phyloP scores from a whole-genome alignment of 2,797 vertebrate genomes.

The Acrossocheilus fasciatus region DNA sequence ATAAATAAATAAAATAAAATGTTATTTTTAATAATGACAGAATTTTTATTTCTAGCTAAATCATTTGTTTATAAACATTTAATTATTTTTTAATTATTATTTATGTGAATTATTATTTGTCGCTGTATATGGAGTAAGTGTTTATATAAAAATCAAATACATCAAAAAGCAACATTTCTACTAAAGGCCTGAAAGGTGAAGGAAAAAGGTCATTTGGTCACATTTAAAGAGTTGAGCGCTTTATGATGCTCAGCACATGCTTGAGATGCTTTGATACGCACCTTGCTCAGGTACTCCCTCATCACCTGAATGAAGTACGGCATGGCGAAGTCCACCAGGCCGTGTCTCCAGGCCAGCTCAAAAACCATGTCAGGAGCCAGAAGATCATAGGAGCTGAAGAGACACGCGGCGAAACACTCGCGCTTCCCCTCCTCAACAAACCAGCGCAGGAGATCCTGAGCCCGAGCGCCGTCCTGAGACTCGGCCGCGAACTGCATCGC shows the following conservation, averaged over 20 bases:
- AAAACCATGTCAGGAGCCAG: constrained; percentile 89
- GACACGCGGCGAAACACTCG: constrained; percentile 89
- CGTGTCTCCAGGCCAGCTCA: constrained; percentile 90
- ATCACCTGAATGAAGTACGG: constrained; percentile 94
- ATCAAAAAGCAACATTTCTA: not conserved
- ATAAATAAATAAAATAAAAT: not conserved
- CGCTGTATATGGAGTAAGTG: not conserved
- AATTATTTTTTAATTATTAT: no score
- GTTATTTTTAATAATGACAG: not conserved
- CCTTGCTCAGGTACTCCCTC: constrained; percentile 91
- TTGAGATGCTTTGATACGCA: constrained; percentile 66
- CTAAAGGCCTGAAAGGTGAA: not conserved
- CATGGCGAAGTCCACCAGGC: constrained; percentile 90
- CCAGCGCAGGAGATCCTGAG: constrained; percentile 89
- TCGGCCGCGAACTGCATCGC: constrained; percentile 91
- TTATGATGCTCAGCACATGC: not conserved
- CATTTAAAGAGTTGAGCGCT: not conserved
- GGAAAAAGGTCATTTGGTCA: not conserved
- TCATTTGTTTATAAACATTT: no score
- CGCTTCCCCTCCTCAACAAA: constrained; percentile 89
- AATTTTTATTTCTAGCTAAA: not conserved
- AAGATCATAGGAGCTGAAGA: constrained; percentile 90
- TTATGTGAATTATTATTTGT: no score
- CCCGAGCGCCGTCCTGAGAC: constrained; percentile 86
- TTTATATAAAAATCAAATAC: not conserved